phyloP scores from a whole-genome alignment of 1,140 invertebrate genomes.

The Harlomillsia oculata region DNA sequence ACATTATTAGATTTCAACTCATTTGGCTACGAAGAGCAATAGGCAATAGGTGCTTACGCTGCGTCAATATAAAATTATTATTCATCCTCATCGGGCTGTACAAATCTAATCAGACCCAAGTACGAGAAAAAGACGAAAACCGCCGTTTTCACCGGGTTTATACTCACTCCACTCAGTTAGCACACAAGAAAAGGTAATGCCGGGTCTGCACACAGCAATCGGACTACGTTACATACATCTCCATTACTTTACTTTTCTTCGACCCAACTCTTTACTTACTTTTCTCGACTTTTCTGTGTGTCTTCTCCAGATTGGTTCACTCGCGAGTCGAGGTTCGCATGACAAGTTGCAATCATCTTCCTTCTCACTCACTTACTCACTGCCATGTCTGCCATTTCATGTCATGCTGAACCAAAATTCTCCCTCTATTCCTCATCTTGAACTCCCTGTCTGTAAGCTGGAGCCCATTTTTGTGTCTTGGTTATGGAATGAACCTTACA shows the following conservation, averaged over 20 bases:
- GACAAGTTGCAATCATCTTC: conserved; percentile 24
- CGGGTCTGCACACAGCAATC: no score
- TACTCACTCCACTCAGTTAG: background rate
- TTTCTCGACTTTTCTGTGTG: background rate
- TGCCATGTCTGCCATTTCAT: background rate
- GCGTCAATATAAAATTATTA: conserved; percentile 22
- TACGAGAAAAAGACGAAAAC: no score
- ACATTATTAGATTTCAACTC: conserved; percentile 31
- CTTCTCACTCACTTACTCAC: conserved; percentile 1
- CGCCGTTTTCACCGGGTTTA: no score
- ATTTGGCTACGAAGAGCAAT: conserved; percentile 22
- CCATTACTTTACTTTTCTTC: background rate
- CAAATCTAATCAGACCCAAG: conserved; percentile 19
- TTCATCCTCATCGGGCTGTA: conserved; percentile 16
- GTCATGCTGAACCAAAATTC: no score
- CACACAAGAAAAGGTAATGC: no score
- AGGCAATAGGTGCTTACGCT: background rate
- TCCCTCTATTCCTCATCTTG: no score
- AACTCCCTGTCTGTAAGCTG: no score
- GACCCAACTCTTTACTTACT: background rate
- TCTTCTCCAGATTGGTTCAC: background rate
- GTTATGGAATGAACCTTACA: no score
- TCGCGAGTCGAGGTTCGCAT: conserved; percentile 12
- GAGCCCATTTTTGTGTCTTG: no score
- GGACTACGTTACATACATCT: no score